phyloP scores from a whole-genome alignment of 2,888 invertebrate species.

The Cephalotes varians region DNA sequence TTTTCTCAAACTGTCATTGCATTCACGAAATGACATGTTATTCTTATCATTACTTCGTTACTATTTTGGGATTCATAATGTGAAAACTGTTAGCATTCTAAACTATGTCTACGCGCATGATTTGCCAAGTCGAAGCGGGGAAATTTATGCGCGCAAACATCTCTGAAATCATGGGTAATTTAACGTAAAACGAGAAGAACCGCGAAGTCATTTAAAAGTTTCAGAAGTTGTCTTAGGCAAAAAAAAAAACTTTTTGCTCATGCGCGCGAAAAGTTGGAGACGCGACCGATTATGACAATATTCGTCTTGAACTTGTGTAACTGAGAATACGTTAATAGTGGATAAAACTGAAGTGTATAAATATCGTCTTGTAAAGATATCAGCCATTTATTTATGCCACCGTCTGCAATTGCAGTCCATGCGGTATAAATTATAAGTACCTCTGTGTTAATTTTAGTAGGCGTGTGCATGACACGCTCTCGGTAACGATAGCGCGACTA shows the following conservation, averaged over 20 bases:
- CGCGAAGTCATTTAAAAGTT: slow-evolving; percentile 52
- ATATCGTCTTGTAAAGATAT: slow-evolving; percentile 14
- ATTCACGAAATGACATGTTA: slow-evolving; percentile 14
- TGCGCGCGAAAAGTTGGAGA: slow-evolving; percentile 44
- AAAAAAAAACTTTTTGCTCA: slow-evolving; percentile 34
- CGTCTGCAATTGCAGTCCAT: slow-evolving; percentile 8
- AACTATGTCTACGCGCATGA: slow-evolving; percentile 35
- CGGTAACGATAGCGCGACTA: slow-evolving; percentile 46
- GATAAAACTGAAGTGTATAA: slow-evolving; percentile 3
- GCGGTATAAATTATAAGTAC: slow-evolving; percentile 36
- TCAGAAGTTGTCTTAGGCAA: slow-evolving; percentile 31
- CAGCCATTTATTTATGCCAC: neutral
- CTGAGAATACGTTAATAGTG: slow-evolving; percentile 20
- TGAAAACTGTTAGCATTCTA: slow-evolving; percentile 42
- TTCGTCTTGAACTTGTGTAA: slow-evolving; percentile 13
- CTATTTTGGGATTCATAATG: slow-evolving; percentile 22
- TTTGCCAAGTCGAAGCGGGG: slow-evolving; percentile 42
- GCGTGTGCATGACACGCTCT: slow-evolving; percentile 48
- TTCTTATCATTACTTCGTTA: slow-evolving; percentile 30
- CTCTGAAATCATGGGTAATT: slow-evolving; percentile 57
- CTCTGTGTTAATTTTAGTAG: slow-evolving; percentile 32
- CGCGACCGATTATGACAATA: slow-evolving; percentile 46
- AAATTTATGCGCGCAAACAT: slow-evolving; percentile 56
- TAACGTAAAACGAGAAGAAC: slow-evolving; percentile 52
- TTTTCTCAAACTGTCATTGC: slow-evolving; percentile 1